Evolutionary conservation across 1,140 invertebrate species (phyloP).

Genomic region (Diuraphis noxia): DNA sequence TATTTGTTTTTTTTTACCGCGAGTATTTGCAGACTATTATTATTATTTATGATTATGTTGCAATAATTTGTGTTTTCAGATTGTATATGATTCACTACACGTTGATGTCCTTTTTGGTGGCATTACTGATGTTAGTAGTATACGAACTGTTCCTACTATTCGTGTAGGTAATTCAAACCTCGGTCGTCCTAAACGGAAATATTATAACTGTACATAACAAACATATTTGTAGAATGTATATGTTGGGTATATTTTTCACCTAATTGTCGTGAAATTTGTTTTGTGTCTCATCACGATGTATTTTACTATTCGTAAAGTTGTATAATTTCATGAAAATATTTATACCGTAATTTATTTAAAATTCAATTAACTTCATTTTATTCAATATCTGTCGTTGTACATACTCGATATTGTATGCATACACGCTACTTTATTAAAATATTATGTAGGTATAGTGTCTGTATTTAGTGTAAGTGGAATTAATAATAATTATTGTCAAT

Average conservation of each 20-base stretch:
- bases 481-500: not conserved
- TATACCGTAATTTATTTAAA: not conserved
- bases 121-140: not conserved
- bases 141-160: slow-evolving; percentile 4
- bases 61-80: not conserved
- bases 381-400: not conserved
- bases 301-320: not conserved
- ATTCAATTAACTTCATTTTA: not conserved
- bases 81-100: not conserved
- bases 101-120: not conserved
- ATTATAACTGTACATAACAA: not conserved
- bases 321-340: not conserved
- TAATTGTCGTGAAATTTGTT: not conserved
- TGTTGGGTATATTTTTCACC: not conserved
- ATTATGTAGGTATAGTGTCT: not conserved
- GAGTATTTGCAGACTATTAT: not conserved
- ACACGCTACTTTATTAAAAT: not conserved
- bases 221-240: not conserved
- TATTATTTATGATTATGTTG: not conserved
- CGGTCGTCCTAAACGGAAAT: not conserved
- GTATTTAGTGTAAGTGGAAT: not conserved
- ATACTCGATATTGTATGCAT: not conserved
- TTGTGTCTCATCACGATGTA: not conserved
- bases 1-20: not conserved
- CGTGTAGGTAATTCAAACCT: not conserved